Conservation (phyloP, 2,113 vertebrate genomes). For the Megaleporinus macrocephalus region DNA sequence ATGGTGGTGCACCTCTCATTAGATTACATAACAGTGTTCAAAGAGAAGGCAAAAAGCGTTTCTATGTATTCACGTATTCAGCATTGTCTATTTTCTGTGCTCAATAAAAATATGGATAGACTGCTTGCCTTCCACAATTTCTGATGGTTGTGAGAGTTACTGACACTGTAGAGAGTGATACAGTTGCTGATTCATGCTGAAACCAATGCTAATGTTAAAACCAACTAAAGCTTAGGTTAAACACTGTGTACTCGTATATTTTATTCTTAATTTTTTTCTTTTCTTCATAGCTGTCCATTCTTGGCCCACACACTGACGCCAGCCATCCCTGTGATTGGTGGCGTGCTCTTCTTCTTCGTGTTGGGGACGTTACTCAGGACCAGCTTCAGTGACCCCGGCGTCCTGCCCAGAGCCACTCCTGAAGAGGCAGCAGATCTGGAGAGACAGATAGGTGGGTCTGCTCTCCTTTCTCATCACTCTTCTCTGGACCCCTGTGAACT, state of each 20-base stretch:
- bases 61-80: not conserved
- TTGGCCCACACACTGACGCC: slow-evolving; percentile 88
- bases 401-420: slow-evolving; percentile 89
- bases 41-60: not conserved
- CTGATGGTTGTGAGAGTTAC: not conserved
- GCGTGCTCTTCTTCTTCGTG: slow-evolving; percentile 91
- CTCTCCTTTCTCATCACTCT: not conserved
- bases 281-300: slow-evolving; percentile 85
- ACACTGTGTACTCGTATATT: not conserved
- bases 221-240: too few relatives aligned
- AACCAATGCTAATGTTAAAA: not conserved
- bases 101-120: not conserved
- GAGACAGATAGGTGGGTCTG: slow-evolving; percentile 86
- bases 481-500: too few relatives aligned
- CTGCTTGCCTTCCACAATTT: not conserved
- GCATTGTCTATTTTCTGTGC: not conserved
- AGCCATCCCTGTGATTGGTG: slow-evolving; percentile 87
- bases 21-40: slow-evolving; percentile 19
- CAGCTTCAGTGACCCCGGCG: slow-evolving; percentile 94
- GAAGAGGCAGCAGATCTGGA: slow-evolving; percentile 93
- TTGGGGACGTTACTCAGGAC: slow-evolving; percentile 91
- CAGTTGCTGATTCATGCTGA: not conserved
- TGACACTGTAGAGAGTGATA: not conserved
- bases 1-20: slow-evolving; percentile 29
- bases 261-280: not conserved